Conservation (phyloP, 2,888 invertebrate genomes). For the Diarsia dahlii region DNA sequence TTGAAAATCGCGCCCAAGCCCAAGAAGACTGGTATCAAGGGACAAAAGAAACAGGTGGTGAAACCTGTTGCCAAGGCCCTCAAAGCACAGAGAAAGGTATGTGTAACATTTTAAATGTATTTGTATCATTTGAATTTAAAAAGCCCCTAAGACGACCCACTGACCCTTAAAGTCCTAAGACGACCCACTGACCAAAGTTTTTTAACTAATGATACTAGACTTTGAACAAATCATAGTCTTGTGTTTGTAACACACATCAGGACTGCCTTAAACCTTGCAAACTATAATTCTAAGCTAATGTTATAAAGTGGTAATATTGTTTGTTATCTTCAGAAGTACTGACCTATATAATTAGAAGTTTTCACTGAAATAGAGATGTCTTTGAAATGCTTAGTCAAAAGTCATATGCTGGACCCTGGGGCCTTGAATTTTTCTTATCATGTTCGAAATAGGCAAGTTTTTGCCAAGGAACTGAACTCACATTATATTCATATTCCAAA, state of each 20-base stretch:
- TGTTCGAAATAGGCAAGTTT: not conserved
- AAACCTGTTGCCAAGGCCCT: constrained; percentile 94
- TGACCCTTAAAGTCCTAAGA: too few species aligned
- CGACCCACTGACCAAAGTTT: too few species aligned
- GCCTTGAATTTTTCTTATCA: not conserved
- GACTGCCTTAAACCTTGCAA: not conserved
- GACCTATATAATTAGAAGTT: not conserved
- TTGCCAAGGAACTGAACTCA: not conserved
- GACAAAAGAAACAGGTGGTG: constrained; percentile 88
- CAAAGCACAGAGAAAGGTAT: constrained; percentile 96
- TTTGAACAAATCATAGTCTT: not conserved
- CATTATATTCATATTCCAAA: too few species aligned
- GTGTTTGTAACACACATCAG: not conserved
- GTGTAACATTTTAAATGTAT: constrained; percentile 32
- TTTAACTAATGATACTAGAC: not conserved
- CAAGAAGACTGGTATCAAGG: constrained; percentile 90
- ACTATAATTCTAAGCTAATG: not conserved
- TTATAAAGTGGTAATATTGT: not conserved
- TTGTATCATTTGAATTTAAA: not conserved
- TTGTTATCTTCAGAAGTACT: not conserved
- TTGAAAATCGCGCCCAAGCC: constrained; percentile 90
- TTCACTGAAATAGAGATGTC: not conserved
- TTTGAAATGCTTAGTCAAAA: not conserved
- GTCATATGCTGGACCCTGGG: not conserved
- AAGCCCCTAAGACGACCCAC: too few species aligned